phyloP scores from a whole-genome alignment of 2,797 vertebrate genomes.

The Muscicapa comitata region DNA sequence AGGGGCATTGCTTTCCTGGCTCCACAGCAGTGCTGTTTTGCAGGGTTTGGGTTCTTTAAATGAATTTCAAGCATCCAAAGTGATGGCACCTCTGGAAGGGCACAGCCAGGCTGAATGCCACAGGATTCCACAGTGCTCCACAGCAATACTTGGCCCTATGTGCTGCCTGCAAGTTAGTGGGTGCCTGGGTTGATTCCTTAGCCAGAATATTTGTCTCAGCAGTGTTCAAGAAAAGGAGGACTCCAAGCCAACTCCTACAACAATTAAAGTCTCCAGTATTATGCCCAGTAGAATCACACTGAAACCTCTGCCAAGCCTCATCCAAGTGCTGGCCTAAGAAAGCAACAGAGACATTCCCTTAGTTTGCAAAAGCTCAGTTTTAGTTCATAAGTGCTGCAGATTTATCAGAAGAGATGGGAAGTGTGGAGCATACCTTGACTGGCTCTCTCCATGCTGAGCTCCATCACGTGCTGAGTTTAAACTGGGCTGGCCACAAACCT shows the following conservation, averaged over 20 bases:
- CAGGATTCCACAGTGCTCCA: background rate
- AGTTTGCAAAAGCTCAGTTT: background rate
- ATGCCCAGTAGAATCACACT: background rate
- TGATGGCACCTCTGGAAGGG: background rate
- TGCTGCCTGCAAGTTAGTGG: background rate
- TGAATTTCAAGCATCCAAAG: fast-evolving
- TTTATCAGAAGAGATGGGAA: background rate
- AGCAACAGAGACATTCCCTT: background rate
- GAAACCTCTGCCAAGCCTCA: background rate
- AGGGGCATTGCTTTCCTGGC: background rate
- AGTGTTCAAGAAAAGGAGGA: background rate
- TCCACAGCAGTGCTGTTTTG: fast-evolving
- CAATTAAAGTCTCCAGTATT: background rate
- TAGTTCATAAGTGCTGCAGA: background rate
- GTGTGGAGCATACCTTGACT: background rate
- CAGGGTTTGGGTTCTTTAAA: background rate
- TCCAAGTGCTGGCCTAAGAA: background rate
- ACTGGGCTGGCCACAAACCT: background rate
- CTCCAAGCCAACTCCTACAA: background rate
- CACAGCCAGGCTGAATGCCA: background rate
- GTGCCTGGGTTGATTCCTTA: background rate
- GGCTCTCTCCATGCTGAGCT: background rate
- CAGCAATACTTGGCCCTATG: background rate
- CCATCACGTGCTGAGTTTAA: background rate
- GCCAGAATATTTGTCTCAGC: background rate